These are phyloP conservation scores for Dendrocincla fuliginosa DNA, from an alignment of 2,797 vertebrate genomes.

Conservation along the genomic window DNA sequence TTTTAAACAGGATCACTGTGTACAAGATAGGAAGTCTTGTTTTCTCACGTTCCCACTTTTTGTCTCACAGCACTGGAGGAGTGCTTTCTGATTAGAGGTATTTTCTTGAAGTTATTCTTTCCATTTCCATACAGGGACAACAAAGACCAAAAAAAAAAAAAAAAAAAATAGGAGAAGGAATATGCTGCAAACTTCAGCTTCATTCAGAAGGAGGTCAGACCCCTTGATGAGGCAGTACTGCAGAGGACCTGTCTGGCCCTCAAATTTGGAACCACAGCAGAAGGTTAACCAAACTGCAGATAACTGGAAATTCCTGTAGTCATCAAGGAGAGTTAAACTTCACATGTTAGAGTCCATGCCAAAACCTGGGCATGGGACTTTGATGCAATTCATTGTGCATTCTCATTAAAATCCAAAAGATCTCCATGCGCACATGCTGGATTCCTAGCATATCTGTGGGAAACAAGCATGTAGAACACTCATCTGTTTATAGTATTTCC, in stretches of 20 bases:
- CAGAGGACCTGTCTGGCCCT: neutral
- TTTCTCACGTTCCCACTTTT: neutral
- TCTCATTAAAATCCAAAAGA: neutral
- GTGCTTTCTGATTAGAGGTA: neutral
- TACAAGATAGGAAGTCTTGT: neutral
- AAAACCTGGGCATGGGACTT: neutral
- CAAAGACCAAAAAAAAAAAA: neutral
- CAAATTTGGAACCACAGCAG: neutral
- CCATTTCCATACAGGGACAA: neutral
- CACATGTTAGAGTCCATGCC: neutral
- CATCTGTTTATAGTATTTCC: neutral
- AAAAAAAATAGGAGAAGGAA: neutral
- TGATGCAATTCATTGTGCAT: neutral
- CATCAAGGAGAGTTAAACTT: neutral
- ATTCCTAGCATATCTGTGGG: neutral
- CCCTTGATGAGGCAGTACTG: neutral
- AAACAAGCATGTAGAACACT: neutral
- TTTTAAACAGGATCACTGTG: neutral
- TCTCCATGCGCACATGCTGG: neutral
- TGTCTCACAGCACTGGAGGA: neutral
- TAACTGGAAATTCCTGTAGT: neutral
- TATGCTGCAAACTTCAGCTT: neutral
- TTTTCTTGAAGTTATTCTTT: neutral
- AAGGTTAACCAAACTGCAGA: neutral
- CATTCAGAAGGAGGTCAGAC: neutral